Percentiles rank a stretch among this genome's conserved stretches.
Evolutionary conservation across 2,797 vertebrate species (phyloP).

Genomic region (Mastacembelus armatus): DNA sequence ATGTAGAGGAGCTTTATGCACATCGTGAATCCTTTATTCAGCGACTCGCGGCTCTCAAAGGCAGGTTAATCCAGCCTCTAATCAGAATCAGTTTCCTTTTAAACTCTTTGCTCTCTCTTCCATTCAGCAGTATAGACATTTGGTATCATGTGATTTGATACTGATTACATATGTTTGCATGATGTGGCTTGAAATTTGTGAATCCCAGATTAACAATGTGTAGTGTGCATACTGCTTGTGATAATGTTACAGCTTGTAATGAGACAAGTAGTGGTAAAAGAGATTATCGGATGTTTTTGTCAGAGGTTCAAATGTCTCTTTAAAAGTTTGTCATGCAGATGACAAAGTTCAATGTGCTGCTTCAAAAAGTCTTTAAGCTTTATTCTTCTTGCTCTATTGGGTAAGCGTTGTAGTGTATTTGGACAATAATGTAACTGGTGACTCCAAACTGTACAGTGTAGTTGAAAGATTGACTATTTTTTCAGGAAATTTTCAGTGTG

Average conservation of each 20-base stretch:
- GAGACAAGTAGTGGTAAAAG: conserved; percentile 13
- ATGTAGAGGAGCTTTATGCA: conserved; percentile 11
- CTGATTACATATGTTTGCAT: conserved; percentile 42
- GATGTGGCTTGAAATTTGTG: conserved; percentile 41
- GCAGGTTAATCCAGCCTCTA: conserved; percentile 10
- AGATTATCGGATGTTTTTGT: conserved; percentile 5
- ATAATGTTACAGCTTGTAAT: conserved; percentile 24
- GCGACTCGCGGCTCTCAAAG: conserved; percentile 1
- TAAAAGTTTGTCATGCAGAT: neutral
- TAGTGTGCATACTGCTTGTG: conserved; percentile 12
- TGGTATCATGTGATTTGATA: conserved; percentile 22
- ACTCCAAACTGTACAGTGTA: conserved; percentile 35
- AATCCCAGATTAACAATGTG: conserved; percentile 21
- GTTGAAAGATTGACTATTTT: conserved; percentile 27
- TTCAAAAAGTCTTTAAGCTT: conserved; percentile 49
- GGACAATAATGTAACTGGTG: conserved; percentile 49
- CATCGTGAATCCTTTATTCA: conserved; percentile 13
- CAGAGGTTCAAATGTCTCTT: conserved; percentile 2
- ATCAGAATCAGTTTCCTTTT: conserved; percentile 17
- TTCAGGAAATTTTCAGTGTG: conserved; percentile 23
- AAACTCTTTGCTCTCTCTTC: conserved; percentile 8
- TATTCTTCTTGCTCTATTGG: conserved; percentile 45
- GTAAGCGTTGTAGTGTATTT: conserved; percentile 42
- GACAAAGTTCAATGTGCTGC: conserved; percentile 39
- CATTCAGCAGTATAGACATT: conserved; percentile 1